Base-by-base conservation (phyloP, 2,797 vertebrate species). In the Thaleichthys pacificus region DNA sequence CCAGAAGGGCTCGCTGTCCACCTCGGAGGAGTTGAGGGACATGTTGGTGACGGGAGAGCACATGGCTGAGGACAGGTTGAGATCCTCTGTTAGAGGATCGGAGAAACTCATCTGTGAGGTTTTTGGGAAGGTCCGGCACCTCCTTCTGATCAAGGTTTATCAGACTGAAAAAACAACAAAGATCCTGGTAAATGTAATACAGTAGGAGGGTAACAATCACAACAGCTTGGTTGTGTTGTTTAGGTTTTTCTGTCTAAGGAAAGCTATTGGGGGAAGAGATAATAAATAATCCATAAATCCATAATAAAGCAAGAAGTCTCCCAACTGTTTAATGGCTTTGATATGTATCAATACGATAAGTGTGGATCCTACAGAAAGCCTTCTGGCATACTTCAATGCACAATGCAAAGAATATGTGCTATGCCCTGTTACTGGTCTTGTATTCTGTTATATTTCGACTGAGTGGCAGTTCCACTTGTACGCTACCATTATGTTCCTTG, bases 61-160 rank as follows among this genome's bases (percentile, higher is more conserved):
- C 47, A 60, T 2, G 12, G 57, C 9, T 38, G 65, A 9, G 1
- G 74, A 35, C 12, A 15, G 0, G 72, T 30, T 82, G 65, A 6
- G n/a, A 11, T 82, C 83, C n/a, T 71, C 71, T 21, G 38, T 17
- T 3, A 22, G 9, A 1, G 49, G 69, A 24, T 72, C 85, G 66
- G 35, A 64, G 63, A 66, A 66, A 7, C 82, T 82, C 90, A 91
- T 91, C 67, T 78, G 86, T 71, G 74, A 66, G 21, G 51, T 71
- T 49, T 57, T 60, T 11, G 58, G 49, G 26, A 35, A 51, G 69
- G 26, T 8, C 54, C 62, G 11, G 32, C 9, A 28, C 83, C 66
- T n/a, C 64, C 69, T 77, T 35, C 1, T 35, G 30, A 17, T 47
- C 38, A 56, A 9, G 22, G 5, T 69, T 77, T 0, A 57, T 1